Base-by-base conservation (phyloP, 2,888 invertebrate species). In the Hartigia nigra region DNA sequence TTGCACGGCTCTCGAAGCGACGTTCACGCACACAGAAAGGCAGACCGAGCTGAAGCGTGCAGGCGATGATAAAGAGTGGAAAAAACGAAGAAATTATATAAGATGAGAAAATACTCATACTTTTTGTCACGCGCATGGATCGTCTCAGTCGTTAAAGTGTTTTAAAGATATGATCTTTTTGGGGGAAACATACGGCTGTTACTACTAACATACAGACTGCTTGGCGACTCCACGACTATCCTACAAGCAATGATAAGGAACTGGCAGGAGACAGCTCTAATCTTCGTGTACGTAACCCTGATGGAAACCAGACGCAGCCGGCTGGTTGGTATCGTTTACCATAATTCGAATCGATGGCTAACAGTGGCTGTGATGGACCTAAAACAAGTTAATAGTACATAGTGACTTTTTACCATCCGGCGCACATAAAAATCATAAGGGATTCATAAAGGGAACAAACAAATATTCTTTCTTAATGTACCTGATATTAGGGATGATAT, bases 171-270 rank as follows among this genome's bases (percentile, higher is more conserved):
- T 23, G 55, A 55, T 72, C 72, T 34, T 72, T 72, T 34, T 34
- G 3, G 72, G 72, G 72, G 72, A 72, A 31, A 72, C 72, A 31
- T 32, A 14, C 72, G 72, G 23, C 72, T 55, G 55, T 55, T 55
- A 55, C 55, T 55, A 23, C 72, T 32, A 9, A 34, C 31, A 2
- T 3, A 32, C 72, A 72, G 72, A 72, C 72, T 32, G 72, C 72
- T 72, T 72, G 72, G 72, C 72, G 72, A 72, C 72, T 72, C 55
- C 55, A 72, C 32, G 72, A 23, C 31, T 72, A 72, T 72, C 72
- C 55, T 31, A 72, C 31, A 72, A 31, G 72, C 31, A 34, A 31
- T 14, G 72, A 72, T 72, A 72, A 72, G 72, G 72, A 31, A 34
- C 72, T 72, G 72, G 72, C 72, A 23, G 55, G 55, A 55, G 55